These are phyloP conservation scores for Calameuta pallipes DNA, from an alignment of 2,888 invertebrate genomes.

Conservation along the genomic window DNA sequence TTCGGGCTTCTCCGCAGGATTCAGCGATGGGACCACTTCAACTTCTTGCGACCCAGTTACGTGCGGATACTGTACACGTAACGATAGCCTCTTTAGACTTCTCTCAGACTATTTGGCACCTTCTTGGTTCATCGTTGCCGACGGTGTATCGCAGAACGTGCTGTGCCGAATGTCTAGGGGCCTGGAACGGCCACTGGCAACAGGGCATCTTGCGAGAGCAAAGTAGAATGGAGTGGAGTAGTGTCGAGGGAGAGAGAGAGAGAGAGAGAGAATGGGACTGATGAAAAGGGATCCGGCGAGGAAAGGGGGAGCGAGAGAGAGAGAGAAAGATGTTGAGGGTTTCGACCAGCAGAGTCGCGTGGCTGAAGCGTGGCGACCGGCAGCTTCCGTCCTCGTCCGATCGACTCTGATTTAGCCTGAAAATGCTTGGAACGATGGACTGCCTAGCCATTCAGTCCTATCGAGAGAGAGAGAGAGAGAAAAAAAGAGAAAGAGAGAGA, in stretches of 20 bases:
- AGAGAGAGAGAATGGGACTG: not conserved
- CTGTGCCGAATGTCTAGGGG: not conserved
- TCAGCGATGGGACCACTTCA: not conserved
- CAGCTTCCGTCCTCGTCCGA: slow-evolving; percentile 35
- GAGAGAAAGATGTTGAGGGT: not conserved
- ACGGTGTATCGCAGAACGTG: not conserved
- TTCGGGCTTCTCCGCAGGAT: not conserved
- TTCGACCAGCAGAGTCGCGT: slow-evolving; percentile 46
- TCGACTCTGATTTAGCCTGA: slow-evolving; percentile 26
- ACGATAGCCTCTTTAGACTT: too few species aligned
- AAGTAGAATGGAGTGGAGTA: not conserved
- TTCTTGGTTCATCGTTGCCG: not conserved
- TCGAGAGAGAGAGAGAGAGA: slow-evolving; percentile 11
- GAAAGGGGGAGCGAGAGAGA: not conserved
- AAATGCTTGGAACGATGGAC: slow-evolving; percentile 22
- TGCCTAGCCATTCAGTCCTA: not conserved
- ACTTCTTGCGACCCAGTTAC: not conserved
- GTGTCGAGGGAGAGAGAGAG: not conserved
- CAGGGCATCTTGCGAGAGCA: not conserved
- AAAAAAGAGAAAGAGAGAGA: slow-evolving; percentile 15
- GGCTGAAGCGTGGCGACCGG: slow-evolving; percentile 55
- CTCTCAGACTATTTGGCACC: not conserved
- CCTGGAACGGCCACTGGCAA: not conserved
- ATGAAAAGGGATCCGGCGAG: not conserved
- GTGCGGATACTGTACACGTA: too few species aligned